Percentiles rank a stretch among this genome's conserved stretches.
Evolutionary conservation across 2,797 vertebrate genomes (phyloP).

Genomic region (Peromyscus aztecus): DNA sequence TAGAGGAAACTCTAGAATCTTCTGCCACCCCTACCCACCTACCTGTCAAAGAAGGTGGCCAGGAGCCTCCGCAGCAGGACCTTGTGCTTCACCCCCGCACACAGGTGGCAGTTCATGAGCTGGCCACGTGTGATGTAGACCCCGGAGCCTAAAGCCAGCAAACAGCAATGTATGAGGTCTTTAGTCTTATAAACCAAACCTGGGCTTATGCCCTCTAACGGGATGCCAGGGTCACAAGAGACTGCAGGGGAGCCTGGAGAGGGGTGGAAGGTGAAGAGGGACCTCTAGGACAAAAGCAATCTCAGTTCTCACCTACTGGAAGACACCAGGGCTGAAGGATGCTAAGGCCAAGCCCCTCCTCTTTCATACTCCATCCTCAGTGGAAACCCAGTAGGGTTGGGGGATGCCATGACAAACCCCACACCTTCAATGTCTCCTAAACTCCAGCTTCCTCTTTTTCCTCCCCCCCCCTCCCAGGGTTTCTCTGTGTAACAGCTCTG

Average conservation of each 20-base stretch:
- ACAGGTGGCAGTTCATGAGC: constrained; percentile 99
- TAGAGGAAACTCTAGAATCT: accelerated
- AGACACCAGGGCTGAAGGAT: neutral
- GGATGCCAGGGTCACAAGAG: too few relatives aligned
- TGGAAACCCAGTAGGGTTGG: neutral
- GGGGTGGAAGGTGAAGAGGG: too few relatives aligned
- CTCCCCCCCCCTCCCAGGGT: too few relatives aligned
- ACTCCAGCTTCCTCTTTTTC: too few relatives aligned
- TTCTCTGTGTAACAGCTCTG: neutral
- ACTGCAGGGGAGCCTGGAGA: neutral
- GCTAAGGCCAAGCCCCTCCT: neutral
- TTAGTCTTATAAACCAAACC: neutral
- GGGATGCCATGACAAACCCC: neutral
- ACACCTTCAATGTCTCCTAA: too few relatives aligned
- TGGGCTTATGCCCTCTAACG: neutral
- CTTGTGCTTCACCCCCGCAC: constrained; percentile 99
- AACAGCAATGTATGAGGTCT: neutral
- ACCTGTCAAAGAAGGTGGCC: constrained; percentile 99
- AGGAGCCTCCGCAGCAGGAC: constrained; percentile 96
- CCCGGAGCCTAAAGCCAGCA: constrained; percentile 91
- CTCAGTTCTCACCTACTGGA: neutral
- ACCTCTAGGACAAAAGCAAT: neutral
- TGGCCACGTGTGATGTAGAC: constrained; percentile 99
- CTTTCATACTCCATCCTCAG: neutral
- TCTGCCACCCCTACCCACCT: constrained; percentile 21